A percentile compares a stretch with the other conserved stretches of the same genome.
Evolutionary conservation across 2,888 invertebrate species (phyloP).

Genomic region (Trachelus tabidus): DNA sequence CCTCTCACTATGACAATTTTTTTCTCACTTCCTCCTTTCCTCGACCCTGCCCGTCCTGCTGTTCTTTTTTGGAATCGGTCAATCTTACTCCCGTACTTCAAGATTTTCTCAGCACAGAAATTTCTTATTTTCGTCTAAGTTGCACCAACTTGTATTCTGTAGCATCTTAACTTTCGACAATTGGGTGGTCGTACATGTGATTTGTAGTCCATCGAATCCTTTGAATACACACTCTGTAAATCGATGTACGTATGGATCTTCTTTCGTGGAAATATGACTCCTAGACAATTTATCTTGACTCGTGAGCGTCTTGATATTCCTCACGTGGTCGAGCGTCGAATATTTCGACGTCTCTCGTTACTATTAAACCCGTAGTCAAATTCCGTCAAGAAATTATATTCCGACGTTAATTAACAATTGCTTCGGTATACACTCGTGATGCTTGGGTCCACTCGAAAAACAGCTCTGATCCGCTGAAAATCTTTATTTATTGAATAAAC

Average conservation of each 20-base stretch:
- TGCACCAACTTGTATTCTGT: neutral
- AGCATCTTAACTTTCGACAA: neutral
- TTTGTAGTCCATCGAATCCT: neutral
- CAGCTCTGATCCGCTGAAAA: neutral
- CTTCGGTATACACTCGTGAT: neutral
- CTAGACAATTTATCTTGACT: neutral
- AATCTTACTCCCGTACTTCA: neutral
- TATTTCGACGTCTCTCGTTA: neutral
- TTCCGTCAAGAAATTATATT: neutral
- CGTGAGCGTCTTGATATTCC: neutral
- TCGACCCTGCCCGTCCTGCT: neutral
- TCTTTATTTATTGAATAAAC: neutral
- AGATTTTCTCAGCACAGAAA: neutral
- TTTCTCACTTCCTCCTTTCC: slow-evolving; percentile 3
- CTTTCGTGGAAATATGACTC: neutral
- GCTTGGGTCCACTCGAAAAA: neutral
- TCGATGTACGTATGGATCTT: neutral
- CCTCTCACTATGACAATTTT: neutral
- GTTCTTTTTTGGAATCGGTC: neutral
- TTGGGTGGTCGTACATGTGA: neutral
- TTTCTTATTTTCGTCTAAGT: neutral
- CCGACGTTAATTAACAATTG: neutral
- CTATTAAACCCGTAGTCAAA: neutral
- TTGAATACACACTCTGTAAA: neutral
- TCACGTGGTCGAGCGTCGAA: neutral